Evolutionary conservation across 2,113 vertebrate species (phyloP).

Genomic region (Euleptes europaea): DNA sequence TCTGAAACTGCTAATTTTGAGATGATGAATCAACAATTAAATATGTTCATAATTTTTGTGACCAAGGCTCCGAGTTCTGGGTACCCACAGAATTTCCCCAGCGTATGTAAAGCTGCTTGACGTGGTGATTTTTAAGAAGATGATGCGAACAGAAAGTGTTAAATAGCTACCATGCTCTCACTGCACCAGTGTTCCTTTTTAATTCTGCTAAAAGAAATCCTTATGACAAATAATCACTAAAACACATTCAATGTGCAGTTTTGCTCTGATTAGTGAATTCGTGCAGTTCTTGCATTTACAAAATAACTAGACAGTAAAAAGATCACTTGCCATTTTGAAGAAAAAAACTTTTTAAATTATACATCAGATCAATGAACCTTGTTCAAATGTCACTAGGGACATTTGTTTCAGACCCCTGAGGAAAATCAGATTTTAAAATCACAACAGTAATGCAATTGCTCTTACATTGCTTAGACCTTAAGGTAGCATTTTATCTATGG

Average conservation of each 20-base stretch:
- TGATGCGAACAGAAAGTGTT: too few species aligned
- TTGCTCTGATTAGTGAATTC: neutral
- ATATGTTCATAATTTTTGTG: neutral
- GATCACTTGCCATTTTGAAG: neutral
- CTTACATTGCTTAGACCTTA: neutral
- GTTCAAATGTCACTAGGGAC: neutral
- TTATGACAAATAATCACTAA: too few species aligned
- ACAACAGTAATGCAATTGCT: neutral
- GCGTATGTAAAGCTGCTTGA: too few species aligned
- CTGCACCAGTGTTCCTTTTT: too few species aligned
- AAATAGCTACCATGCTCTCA: too few species aligned
- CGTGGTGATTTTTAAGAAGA: too few species aligned
- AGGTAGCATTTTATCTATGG: neutral
- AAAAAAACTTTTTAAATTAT: neutral
- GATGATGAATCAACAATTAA: neutral
- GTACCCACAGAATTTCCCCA: too few species aligned
- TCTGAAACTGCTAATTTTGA: too few species aligned
- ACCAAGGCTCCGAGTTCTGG: neutral
- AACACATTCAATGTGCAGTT: too few species aligned
- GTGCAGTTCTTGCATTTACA: neutral
- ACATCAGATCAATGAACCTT: neutral
- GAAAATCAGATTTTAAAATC: conserved; percentile 3
- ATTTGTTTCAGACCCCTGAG: neutral
- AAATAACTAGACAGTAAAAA: neutral
- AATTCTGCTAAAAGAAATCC: too few species aligned